phyloP scores from a whole-genome alignment of 30 jellyfish, hydroid and myxozoan species.

The Euphysa ruthae region DNA sequence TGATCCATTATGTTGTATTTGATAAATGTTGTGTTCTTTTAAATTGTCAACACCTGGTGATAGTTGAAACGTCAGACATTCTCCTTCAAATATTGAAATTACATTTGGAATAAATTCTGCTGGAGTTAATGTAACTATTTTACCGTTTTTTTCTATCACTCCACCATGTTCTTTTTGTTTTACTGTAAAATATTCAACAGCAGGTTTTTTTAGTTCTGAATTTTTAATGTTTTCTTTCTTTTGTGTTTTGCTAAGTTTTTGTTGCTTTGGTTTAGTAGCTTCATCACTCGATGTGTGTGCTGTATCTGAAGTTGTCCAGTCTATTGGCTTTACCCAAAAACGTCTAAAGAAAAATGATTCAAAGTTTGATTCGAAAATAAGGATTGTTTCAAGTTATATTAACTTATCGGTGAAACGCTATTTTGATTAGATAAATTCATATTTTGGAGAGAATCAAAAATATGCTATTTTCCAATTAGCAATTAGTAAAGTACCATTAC shows the following conservation, averaged over 20 bases:
- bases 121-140: slow-evolving; percentile 14
- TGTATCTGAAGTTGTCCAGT: slow-evolving; percentile 23
- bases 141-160: slow-evolving; percentile 20
- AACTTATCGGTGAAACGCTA: no score
- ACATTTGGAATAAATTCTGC: slow-evolving; percentile 9
- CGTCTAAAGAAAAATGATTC: slow-evolving; percentile 31
- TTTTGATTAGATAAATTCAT: no score
- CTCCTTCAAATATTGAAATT: slow-evolving; percentile 21
- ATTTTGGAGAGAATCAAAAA: no score
- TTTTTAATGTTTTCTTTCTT: neutral
- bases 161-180: slow-evolving; percentile 35
- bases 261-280: neutral
- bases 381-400: no score
- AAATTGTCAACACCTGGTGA: slow-evolving; percentile 27
- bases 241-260: slow-evolving; percentile 1
- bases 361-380: no score
- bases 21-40: neutral
- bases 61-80: slow-evolving; percentile 24
- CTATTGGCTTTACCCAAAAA: slow-evolving; percentile 36
- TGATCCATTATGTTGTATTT: neutral
- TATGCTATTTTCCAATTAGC: no score
- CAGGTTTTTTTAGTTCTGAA: neutral
- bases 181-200: neutral
- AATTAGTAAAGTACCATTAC: no score
- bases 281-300: slow-evolving; percentile 25